Percentiles rank a stretch among this genome's conserved stretches.
These are phyloP conservation scores for Dipodomys stephensi DNA, from an alignment of 2,113 vertebrate genomes.

Conservation along the genomic window DNA sequence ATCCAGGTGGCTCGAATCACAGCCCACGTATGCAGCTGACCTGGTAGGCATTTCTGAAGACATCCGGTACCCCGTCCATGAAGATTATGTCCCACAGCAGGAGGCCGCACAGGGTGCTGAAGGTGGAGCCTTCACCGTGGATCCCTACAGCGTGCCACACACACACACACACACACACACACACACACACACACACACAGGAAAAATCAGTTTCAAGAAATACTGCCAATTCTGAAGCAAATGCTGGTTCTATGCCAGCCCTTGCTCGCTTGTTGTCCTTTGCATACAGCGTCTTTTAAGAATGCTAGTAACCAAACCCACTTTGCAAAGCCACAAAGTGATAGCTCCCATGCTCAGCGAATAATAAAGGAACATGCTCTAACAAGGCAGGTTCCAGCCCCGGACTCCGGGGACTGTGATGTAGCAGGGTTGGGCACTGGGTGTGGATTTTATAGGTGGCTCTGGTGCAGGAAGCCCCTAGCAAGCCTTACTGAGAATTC, in stretches of 20 bases:
- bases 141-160: slow-evolving; percentile 88
- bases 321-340: not conserved
- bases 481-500: not conserved
- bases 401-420: not conserved
- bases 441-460: not conserved
- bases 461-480: not conserved
- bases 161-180: not conserved
- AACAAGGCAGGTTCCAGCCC: not conserved
- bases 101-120: slow-evolving; percentile 92
- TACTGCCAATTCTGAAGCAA: not conserved
- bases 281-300: not conserved
- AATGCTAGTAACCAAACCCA: not conserved
- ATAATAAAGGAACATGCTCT: not conserved
- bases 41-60: slow-evolving; percentile 96
- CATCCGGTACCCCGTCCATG: slow-evolving; percentile 92
- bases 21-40: slow-evolving; percentile 77
- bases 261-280: not conserved
- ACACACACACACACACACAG: too few species aligned
- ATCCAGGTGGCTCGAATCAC: rapidly evolving
- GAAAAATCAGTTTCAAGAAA: not conserved
- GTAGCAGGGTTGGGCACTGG: not conserved
- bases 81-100: slow-evolving; percentile 96
- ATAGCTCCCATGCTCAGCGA: not conserved
- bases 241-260: not conserved
- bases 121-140: slow-evolving; percentile 97